phyloP scores from a whole-genome alignment of 1,140 invertebrate species.

The Bombus picipes region DNA sequence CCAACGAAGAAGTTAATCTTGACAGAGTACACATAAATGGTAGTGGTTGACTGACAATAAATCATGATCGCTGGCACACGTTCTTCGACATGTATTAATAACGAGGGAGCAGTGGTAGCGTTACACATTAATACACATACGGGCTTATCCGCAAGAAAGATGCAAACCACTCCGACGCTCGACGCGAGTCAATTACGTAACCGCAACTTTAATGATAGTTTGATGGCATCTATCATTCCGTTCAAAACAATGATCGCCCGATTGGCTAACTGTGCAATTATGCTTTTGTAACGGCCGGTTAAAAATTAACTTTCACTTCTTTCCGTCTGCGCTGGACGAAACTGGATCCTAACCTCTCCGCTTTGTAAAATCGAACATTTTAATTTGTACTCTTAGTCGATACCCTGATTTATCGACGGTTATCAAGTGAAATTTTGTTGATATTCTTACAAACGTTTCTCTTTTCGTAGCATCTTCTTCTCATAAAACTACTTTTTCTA shows the following conservation, averaged over 20 bases:
- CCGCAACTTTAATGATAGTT: slow-evolving; percentile 56
- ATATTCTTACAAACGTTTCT: neutral
- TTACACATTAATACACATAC: neutral
- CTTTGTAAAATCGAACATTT: neutral
- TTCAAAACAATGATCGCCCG: slow-evolving; percentile 67
- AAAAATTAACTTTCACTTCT: slow-evolving; percentile 67
- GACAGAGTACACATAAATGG: slow-evolving; percentile 30
- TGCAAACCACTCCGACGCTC: slow-evolving; percentile 7
- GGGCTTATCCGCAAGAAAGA: neutral
- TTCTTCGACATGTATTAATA: slow-evolving; percentile 41
- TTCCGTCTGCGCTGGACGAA: slow-evolving; percentile 46
- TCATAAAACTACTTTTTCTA: too few species aligned
- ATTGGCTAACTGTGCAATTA: slow-evolving; percentile 66
- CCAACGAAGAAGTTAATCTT: slow-evolving; percentile 14
- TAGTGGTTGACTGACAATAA: slow-evolving; percentile 32
- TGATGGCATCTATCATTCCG: slow-evolving; percentile 64
- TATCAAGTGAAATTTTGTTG: neutral
- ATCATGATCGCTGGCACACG: slow-evolving; percentile 40
- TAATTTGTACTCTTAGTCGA: neutral
- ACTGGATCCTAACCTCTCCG: neutral
- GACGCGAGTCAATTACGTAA: slow-evolving; percentile 52
- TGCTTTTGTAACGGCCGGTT: slow-evolving; percentile 65
- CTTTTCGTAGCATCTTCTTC: too few species aligned
- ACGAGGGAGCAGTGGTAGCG: neutral
- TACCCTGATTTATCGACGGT: neutral